Base-by-base conservation (phyloP, 2,113 vertebrate species). In the Turnix velox region DNA sequence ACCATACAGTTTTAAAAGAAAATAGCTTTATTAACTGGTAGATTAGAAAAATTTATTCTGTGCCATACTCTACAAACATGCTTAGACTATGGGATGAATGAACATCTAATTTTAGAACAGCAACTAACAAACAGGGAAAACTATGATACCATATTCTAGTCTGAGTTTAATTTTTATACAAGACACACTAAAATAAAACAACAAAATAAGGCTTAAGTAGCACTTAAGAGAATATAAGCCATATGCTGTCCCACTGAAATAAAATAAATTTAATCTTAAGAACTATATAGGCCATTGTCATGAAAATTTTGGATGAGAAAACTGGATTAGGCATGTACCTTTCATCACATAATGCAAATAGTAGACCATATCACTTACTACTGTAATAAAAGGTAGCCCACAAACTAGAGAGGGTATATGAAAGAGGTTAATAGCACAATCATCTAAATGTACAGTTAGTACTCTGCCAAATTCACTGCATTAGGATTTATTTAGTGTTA, bases 401-500 rank as follows among this genome's bases (percentile, higher is more conserved):
- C 77, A 94, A 96, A 96, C 63, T 42, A 90, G 52, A 85, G 9
- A 87, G 30, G 28, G 48, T 88, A 28, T 57, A 39, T 78, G 31
- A 67, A 92, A 78, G 61, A 94, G 73, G 85, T 96, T 95, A 95
- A 97, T 46, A 63, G 45, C 39, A 1, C 39, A 82, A 80, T 87
- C 76, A 87, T 79, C 59, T 91, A 75, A 91, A 88, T 25, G 45
- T 83, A 48, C 66, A 89, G 39, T 78, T 77, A 95, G 25, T 78
- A 75, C 28, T 87, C 61, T 78, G 71, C 55, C 84, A 95, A 92
- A 91, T 83, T 86, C 42, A 94, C 49, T 78, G 63, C 33, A 76
- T 86, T 93, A 55, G 55, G 52, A 93, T 96, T 96, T 97, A 96
- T 94, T 97, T 96, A 94, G 86, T 93, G 87, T 87, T 95, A 91